Percentiles rank a stretch among this genome's conserved stretches.
phyloP scores from a whole-genome alignment of 2,888 invertebrate species.

The Quadroppia sp. region DNA sequence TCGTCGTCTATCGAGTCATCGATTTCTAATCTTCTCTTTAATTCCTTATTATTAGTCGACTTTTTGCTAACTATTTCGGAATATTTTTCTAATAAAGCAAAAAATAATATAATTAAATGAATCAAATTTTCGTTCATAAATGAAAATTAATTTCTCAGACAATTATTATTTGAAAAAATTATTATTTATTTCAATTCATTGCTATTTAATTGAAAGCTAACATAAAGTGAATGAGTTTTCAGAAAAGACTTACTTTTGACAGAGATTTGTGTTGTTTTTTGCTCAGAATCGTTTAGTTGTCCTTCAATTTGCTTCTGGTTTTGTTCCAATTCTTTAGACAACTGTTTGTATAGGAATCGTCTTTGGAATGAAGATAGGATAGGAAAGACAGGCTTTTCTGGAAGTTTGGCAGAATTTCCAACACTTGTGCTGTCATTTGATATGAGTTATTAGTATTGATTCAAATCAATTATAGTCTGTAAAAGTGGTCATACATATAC shows the following conservation, averaged over 20 bases:
- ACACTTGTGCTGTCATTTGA: neutral
- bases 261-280: neutral
- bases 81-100: slow-evolving; percentile 4
- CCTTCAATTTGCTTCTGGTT: slow-evolving; percentile 33
- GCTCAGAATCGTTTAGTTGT: neutral
- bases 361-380: slow-evolving; percentile 1
- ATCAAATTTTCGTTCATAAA: neutral
- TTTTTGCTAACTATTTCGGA: neutral
- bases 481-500: neutral
- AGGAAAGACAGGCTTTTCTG: neutral
- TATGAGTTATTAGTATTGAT: too few species aligned
- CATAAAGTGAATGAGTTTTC: too few species aligned
- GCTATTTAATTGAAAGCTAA: neutral
- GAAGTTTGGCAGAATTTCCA: neutral
- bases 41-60: neutral
- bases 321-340: slow-evolving; percentile 39
- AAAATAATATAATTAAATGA: neutral
- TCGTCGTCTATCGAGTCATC: neutral
- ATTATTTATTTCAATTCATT: too few species aligned
- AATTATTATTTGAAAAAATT: too few species aligned
- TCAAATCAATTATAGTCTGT: too few species aligned
- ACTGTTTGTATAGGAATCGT: slow-evolving; percentile 30
- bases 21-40: neutral
- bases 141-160: too few species aligned
- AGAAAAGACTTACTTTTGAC: slow-evolving; percentile 31